phyloP scores from a whole-genome alignment of 2,888 invertebrate genomes.

The Cheilosia pagana region DNA sequence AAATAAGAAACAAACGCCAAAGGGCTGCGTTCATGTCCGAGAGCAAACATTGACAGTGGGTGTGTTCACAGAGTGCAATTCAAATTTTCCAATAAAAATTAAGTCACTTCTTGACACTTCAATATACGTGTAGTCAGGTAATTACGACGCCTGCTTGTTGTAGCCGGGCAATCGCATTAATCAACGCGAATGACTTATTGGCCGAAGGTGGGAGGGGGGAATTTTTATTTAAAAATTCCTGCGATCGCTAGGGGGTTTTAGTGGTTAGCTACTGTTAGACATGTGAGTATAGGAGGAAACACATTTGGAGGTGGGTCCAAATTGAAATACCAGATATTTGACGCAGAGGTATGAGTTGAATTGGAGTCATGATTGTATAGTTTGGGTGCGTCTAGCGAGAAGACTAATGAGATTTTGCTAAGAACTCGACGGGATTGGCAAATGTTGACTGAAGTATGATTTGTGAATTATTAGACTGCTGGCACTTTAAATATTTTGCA shows the following conservation, averaged over 20 bases:
- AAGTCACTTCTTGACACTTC: constrained; percentile 71
- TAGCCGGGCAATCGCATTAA: constrained; percentile 48
- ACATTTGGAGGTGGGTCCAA: constrained; percentile 43
- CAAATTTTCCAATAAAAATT: constrained; percentile 66
- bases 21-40: constrained; percentile 17
- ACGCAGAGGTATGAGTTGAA: constrained; percentile 5
- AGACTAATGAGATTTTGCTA: background rate
- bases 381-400: constrained; percentile 32
- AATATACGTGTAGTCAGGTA: constrained; percentile 59
- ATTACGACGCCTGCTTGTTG: constrained; percentile 52
- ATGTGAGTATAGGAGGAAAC: background rate
- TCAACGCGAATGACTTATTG: constrained; percentile 66
- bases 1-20: constrained; percentile 1
- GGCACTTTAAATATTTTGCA: too few relatives aligned
- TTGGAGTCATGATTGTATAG: constrained; percentile 5
- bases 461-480: too few relatives aligned
- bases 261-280: constrained; percentile 51
- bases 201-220: background rate
- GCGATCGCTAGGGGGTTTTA: constrained; percentile 40
- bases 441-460: background rate
- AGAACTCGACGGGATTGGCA: background rate
- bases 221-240: constrained; percentile 30
- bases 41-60: constrained; percentile 40
- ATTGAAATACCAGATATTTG: background rate
- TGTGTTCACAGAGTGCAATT: constrained; percentile 53